Conservation (phyloP, 2,113 vertebrate species). For the Nothobranchius furzeri region DNA sequence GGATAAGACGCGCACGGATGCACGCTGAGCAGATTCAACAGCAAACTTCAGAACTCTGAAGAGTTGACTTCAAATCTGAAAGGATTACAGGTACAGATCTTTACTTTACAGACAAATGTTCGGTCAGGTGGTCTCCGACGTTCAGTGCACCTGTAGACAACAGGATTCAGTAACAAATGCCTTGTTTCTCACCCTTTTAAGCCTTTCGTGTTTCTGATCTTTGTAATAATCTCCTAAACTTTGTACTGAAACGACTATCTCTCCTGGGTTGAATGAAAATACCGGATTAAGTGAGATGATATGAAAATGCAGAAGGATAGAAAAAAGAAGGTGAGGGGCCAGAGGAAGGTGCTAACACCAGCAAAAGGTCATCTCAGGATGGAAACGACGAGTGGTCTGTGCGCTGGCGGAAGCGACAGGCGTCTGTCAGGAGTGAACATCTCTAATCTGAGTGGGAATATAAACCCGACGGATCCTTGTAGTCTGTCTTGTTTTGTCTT, state of each 20-base stretch:
- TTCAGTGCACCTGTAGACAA: no score
- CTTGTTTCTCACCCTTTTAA: no score
- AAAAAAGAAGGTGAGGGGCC: no score
- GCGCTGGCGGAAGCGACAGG: conserved; percentile 49
- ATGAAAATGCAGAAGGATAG: no score
- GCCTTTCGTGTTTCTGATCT: no score
- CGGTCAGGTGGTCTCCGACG: no score
- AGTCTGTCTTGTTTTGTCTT: neutral
- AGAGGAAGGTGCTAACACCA: conserved; percentile 11
- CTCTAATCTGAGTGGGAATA: neutral
- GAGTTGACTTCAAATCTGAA: neutral
- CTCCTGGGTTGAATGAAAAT: no score
- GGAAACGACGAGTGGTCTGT: conserved; percentile 52
- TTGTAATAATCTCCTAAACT: no score
- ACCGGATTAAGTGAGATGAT: no score
- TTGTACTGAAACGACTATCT: no score
- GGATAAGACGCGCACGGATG: conserved; percentile 21
- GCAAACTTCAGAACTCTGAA: neutral
- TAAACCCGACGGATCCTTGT: neutral
- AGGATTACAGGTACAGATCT: conserved; percentile 43
- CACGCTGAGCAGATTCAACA: neutral
- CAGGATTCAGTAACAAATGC: no score
- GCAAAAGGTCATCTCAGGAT: conserved; percentile 51
- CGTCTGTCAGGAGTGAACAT: conserved; percentile 35
- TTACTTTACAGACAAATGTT: neutral